Evolutionary conservation across 2,797 vertebrate genomes (phyloP).

Genomic region (Dermochelys coriacea): DNA sequence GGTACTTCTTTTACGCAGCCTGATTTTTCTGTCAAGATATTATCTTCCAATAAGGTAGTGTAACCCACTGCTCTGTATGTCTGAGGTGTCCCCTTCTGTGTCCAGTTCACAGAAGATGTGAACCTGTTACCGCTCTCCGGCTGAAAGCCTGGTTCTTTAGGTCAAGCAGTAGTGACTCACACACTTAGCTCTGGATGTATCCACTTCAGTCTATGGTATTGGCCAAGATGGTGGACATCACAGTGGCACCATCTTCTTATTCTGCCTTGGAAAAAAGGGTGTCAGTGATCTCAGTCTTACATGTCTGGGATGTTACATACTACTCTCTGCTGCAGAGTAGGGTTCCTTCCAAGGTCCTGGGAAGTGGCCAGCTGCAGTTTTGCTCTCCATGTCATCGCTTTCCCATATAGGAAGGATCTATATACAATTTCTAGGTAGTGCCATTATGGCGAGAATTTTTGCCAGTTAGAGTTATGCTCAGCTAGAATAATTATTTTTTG

Average conservation of each 20-base stretch:
- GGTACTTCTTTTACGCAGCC: neutral
- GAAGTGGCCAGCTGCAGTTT: neutral
- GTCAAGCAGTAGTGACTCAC: neutral
- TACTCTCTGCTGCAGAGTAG: neutral
- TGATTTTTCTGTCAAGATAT: neutral
- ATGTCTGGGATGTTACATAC: accelerated
- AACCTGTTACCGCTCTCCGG: neutral
- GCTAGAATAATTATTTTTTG: neutral
- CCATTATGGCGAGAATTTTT: neutral
- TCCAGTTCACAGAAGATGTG: neutral
- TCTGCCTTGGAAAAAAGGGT: neutral
- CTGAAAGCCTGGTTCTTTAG: neutral
- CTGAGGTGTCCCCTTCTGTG: neutral
- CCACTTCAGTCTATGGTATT: neutral
- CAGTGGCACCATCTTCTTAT: neutral
- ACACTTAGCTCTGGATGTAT: neutral
- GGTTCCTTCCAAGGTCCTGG: neutral
- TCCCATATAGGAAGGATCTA: neutral
- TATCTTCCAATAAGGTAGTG: neutral
- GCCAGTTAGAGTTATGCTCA: neutral
- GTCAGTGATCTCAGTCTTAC: neutral
- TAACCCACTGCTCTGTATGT: accelerated
- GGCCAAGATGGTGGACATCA: neutral
- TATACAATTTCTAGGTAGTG: neutral
- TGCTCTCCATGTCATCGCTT: neutral